Percentiles rank a stretch among this genome's conserved stretches.
These are phyloP conservation scores for Ancistrus triradiatus DNA, from an alignment of 2,113 vertebrate genomes.

Conservation along the genomic window DNA sequence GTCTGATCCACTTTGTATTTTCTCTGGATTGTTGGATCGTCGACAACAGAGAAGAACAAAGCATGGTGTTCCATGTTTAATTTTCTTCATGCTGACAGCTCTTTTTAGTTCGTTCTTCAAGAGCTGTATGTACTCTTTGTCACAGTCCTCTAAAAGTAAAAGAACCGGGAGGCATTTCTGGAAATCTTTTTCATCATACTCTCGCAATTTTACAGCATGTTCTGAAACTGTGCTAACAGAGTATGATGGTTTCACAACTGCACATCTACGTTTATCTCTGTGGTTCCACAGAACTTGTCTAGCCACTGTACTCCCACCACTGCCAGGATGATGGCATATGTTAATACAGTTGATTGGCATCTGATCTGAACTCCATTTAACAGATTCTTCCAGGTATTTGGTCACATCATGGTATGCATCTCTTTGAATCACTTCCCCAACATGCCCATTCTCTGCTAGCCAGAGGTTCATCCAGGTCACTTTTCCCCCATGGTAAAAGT, in stretches of 20 bases:
- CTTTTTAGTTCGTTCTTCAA: conserved; percentile 62
- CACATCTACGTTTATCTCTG: conserved; percentile 69
- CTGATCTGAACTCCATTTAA: conserved; percentile 44
- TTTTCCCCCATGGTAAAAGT: conserved; percentile 74
- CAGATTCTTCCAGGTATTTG: conserved; percentile 51
- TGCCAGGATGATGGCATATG: conserved; percentile 81
- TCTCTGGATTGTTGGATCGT: conserved; percentile 68
- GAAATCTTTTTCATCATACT: conserved; percentile 72
- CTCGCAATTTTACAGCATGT: conserved; percentile 68
- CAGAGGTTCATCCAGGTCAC: conserved; percentile 77
- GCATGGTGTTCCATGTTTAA: conserved; percentile 54
- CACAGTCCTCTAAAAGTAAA: conserved; percentile 73
- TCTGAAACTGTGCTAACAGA: conserved; percentile 55
- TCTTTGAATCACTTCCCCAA: conserved; percentile 71
- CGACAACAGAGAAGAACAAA: conserved; percentile 77
- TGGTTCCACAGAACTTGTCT: conserved; percentile 77
- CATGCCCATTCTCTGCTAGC: conserved; percentile 68
- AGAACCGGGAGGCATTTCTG: conserved; percentile 70
- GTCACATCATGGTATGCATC: conserved; percentile 63
- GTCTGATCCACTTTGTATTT: conserved; percentile 57
- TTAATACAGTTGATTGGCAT: conserved; percentile 64
- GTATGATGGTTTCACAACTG: conserved; percentile 65
- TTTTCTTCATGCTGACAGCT: conserved; percentile 58
- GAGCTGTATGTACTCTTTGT: conserved; percentile 72
- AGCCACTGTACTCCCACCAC: conserved; percentile 80